phyloP scores from a whole-genome alignment of 2,888 invertebrate genomes.

The Trachelus troglodyta region DNA sequence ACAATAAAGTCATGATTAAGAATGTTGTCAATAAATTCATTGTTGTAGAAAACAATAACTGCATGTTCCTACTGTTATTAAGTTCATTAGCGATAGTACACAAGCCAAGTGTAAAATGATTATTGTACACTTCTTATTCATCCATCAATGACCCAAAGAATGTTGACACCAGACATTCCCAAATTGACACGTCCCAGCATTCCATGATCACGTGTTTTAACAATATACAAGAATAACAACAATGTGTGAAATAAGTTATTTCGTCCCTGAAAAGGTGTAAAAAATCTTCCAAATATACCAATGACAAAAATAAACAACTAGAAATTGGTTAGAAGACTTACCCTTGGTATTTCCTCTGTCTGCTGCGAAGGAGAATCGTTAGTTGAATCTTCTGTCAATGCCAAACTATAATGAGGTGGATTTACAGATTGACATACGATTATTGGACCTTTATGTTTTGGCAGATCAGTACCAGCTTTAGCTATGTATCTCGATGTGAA shows the following conservation, averaged over 20 bases:
- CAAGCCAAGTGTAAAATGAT: no score
- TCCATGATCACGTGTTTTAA: slow-evolving; percentile 79
- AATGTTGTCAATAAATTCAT: background rate
- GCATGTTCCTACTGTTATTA: no score
- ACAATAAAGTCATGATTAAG: background rate
- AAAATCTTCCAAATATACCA: background rate
- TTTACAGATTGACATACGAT: slow-evolving; percentile 74
- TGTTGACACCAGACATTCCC: slow-evolving; percentile 84
- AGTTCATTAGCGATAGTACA: no score
- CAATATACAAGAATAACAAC: slow-evolving; percentile 82
- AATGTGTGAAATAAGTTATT: slow-evolving; percentile 91
- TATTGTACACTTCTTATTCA: slow-evolving; percentile 28
- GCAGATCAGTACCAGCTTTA: slow-evolving; percentile 65
- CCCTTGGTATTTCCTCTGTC: slow-evolving; percentile 78
- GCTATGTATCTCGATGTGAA: slow-evolving; percentile 69
- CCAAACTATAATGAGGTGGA: slow-evolving; percentile 80
- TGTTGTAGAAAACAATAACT: background rate
- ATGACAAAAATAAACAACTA: slow-evolving; percentile 9
- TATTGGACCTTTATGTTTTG: slow-evolving; percentile 68
- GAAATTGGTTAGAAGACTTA: slow-evolving; percentile 48
- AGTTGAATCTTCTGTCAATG: slow-evolving; percentile 64
- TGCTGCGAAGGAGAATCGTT: slow-evolving; percentile 55
- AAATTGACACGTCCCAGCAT: slow-evolving; percentile 83
- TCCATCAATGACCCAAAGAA: slow-evolving; percentile 82
- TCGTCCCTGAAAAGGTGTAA: slow-evolving; percentile 73